Percentiles rank a stretch among this genome's conserved stretches.
These are phyloP conservation scores for Gymnothorax reevesii DNA, from an alignment of 2,797 vertebrate species.

Conservation along the genomic window DNA sequence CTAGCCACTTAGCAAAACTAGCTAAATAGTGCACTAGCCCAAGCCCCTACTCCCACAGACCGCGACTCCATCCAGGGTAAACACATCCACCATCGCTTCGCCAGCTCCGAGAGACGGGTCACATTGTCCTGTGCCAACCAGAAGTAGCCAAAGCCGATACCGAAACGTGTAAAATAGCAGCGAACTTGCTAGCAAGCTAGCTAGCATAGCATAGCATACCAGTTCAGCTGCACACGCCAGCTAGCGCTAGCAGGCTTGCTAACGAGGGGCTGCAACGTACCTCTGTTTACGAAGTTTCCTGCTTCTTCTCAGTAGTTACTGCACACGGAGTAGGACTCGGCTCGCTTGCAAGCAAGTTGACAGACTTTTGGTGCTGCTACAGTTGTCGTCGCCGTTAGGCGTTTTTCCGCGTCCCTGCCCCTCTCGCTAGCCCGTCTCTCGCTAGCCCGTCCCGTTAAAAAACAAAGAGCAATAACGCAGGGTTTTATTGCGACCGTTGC, in stretches of 20 bases:
- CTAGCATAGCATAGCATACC: conserved; percentile 6
- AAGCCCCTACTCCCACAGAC: not conserved
- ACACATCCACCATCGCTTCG: conserved; percentile 33
- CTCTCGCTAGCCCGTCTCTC: conserved; percentile 46
- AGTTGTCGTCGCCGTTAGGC: conserved; percentile 25
- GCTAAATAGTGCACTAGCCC: conserved; percentile 1
- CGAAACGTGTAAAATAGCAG: conserved; percentile 17
- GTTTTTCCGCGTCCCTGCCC: conserved; percentile 32
- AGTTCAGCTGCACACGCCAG: not conserved
- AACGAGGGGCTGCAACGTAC: conserved; percentile 50
- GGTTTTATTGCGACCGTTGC: conserved; percentile 74
- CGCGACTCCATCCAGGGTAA: conserved; percentile 30
- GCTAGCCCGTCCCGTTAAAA: conserved; percentile 64
- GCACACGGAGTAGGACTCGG: conserved; percentile 66
- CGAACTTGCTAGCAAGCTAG: conserved; percentile 38
- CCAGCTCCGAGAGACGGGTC: conserved; percentile 8
- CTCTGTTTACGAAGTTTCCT: conserved; percentile 76
- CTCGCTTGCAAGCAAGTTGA: conserved; percentile 64
- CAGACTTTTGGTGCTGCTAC: conserved; percentile 46
- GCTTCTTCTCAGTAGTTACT: conserved; percentile 61
- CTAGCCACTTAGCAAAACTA: conserved; percentile 2
- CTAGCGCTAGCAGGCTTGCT: conserved; percentile 39
- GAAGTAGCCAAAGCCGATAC: conserved; percentile 5
- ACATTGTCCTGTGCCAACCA: not conserved
- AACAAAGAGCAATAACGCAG: conserved; percentile 80